Evolutionary conservation across 2,113 vertebrate genomes (phyloP), one percentile per base, ranked within the genome.

Genomic region (Proterorhinus semilunaris): DNA sequence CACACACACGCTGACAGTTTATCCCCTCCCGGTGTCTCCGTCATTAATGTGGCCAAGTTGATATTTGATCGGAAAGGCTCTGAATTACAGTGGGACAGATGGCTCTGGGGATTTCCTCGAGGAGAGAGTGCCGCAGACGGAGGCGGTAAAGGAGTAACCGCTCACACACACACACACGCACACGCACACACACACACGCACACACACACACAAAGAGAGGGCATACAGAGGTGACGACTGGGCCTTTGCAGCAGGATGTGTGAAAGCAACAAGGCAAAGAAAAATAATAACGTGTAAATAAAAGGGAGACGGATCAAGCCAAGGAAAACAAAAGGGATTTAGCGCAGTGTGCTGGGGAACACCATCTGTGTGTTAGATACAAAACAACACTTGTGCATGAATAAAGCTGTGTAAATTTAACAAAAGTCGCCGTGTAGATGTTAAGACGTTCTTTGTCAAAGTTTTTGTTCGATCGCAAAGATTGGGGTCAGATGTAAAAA

Each of bases 51-150:
- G 67, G 75, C 82, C 78, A 80, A 82, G 76, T 70, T 80, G 79
- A 87, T n/a, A n/a, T 85, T 85, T 81, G 80, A 78, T 85, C 78
- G 76, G 66, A 83, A 36, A 84, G 74, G 78, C 64, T 75, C 68
- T 74, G 72, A 83, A 83, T 85, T 86, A 68, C 73, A 76, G 75
- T 57, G 6, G 71, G 76, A 80, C 85, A 90, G 85, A 88, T 88
- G 86, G 88, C 66, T 13, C 70, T 75, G 77, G 85, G 86, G 80
- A 87, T 87, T 87, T 90, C 88, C 82, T 86, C 66, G 65, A 80
- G 74, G 72, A 72, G 78, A 73, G 68, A 1, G 16, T 15, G 51
- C 8, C 70, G 47, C 47, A 46, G 69, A 59, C 51, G 66, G 27
- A 49, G 72, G 69, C 77, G 70, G 62, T 44, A 62, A 1, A 17